Conservation (phyloP, 2,113 vertebrate species). For the Holacanthus passer region DNA sequence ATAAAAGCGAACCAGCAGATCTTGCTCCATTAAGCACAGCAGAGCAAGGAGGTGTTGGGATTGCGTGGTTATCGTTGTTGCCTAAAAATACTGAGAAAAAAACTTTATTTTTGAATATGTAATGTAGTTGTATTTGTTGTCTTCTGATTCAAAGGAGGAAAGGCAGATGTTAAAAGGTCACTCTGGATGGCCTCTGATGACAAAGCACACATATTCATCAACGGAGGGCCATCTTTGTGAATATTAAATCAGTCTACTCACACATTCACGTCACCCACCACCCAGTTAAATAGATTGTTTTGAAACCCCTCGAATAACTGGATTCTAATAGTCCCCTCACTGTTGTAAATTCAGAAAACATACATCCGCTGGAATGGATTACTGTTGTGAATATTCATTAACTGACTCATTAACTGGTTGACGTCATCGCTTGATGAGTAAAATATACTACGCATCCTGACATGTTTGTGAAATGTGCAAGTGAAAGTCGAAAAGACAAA, state of each 20-base stretch:
- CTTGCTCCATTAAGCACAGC: constrained; percentile 78
- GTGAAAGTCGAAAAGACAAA: constrained; percentile 69
- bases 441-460: constrained; percentile 69
- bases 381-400: constrained; percentile 75
- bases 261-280: constrained; percentile 35
- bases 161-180: constrained; percentile 64
- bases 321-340: constrained; percentile 52
- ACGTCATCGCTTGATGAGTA: constrained; percentile 67
- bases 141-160: constrained; percentile 62
- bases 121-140: constrained; percentile 73
- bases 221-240: constrained; percentile 69
- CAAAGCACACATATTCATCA: constrained; percentile 79
- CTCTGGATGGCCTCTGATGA: constrained; percentile 62
- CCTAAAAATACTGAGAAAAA: constrained; percentile 75
- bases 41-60: constrained; percentile 61
- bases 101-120: constrained; percentile 82
- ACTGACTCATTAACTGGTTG: constrained; percentile 70
- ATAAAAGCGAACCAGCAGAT: constrained; percentile 70
- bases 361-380: constrained; percentile 63
- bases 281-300: constrained; percentile 55
- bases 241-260: constrained; percentile 62
- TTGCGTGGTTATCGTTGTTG: constrained; percentile 71
- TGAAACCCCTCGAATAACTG: constrained; percentile 41
- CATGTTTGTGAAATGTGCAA: constrained; percentile 80
- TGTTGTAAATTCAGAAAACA: constrained; percentile 72